Evolutionary conservation across 2,797 vertebrate species (phyloP).

Genomic region (Geotrypetes seraphini): DNA sequence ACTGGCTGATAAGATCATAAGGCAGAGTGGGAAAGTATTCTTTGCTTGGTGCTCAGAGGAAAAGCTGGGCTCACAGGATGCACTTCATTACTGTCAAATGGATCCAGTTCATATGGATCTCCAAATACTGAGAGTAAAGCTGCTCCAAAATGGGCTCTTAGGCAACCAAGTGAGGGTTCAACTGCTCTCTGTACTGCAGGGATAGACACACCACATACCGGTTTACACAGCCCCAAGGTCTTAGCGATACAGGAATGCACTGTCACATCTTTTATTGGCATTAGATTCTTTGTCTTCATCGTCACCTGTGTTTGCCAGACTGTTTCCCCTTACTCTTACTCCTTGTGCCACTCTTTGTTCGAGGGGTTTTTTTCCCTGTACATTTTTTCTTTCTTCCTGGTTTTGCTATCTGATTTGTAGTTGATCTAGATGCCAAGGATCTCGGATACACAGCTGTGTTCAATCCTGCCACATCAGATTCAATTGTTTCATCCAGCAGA

Average conservation of each 20-base stretch:
- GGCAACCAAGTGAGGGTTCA: conserved; percentile 71
- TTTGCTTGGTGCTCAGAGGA: conserved; percentile 74
- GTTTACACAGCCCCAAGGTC: conserved; percentile 68
- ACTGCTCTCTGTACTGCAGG: conserved; percentile 69
- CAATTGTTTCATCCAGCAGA: conserved; percentile 89
- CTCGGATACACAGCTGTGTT: conserved; percentile 77
- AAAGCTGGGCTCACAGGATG: conserved; percentile 47
- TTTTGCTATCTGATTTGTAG: conserved; percentile 52
- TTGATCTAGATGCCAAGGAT: conserved; percentile 51
- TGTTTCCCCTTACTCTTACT: no score
- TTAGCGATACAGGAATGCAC: conserved; percentile 74
- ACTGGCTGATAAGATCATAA: conserved; percentile 91
- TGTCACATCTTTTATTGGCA: conserved; percentile 49
- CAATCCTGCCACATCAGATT: conserved; percentile 84
- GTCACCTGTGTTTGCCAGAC: no score
- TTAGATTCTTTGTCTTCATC: no score
- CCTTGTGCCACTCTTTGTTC: no score
- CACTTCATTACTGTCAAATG: conserved; percentile 55
- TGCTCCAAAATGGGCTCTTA: conserved; percentile 89
- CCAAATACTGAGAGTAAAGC: conserved; percentile 88
- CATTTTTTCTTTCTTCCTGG: no score
- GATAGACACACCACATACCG: conserved; percentile 51
- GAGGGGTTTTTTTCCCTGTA: no score
- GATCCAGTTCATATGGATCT: conserved; percentile 80
- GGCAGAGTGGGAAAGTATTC: conserved; percentile 81